Evolutionary conservation across 2,113 vertebrate species (phyloP).

Genomic region (Oenanthe oenanthe): DNA sequence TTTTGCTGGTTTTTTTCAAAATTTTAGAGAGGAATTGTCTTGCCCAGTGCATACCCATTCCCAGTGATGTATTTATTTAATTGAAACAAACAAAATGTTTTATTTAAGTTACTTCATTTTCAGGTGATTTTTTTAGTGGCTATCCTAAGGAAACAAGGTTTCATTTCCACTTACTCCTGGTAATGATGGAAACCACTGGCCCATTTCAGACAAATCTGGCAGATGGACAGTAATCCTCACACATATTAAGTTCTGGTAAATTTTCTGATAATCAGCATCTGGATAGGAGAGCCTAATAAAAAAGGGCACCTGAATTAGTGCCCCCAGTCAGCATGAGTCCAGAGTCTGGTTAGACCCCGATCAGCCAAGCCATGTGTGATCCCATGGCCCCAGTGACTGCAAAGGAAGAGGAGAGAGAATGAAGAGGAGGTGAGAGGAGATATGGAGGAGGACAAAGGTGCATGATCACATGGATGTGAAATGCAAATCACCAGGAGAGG

Average conservation of each 20-base stretch:
- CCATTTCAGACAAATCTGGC: neutral
- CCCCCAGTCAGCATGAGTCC: neutral
- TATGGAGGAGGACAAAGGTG: neutral
- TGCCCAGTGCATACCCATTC: neutral
- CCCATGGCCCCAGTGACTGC: neutral
- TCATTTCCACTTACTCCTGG: neutral
- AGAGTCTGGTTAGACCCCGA: rapidly evolving
- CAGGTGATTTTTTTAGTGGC: neutral
- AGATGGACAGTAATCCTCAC: neutral
- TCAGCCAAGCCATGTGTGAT: neutral
- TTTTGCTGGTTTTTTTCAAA: neutral
- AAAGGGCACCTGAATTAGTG: neutral
- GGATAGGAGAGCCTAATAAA: neutral
- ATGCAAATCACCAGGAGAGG: neutral
- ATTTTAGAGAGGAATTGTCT: neutral
- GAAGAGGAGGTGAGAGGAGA: neutral
- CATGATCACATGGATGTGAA: neutral
- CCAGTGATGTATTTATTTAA: neutral
- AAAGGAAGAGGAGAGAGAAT: neutral
- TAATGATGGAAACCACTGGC: neutral
- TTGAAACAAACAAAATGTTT: neutral
- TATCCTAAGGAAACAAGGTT: neutral
- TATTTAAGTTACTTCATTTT: neutral
- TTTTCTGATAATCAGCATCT: neutral
- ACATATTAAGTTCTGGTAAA: neutral